These are phyloP conservation scores for Anguilla japonica DNA, from an alignment of 2,113 vertebrate species.

Conservation along the genomic window DNA sequence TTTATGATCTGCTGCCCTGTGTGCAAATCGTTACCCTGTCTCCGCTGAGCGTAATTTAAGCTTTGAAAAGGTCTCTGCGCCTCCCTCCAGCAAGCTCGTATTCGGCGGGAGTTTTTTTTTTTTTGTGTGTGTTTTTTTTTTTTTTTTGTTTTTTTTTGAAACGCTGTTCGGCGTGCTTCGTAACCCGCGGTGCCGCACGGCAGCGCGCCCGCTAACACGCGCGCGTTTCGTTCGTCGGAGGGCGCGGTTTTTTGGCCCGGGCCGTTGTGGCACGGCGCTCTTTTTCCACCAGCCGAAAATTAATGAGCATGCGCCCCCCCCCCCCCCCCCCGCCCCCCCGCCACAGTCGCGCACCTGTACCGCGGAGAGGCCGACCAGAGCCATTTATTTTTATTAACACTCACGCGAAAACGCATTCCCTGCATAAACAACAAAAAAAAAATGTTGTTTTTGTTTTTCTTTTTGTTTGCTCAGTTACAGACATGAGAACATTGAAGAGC, in stretches of 20 bases:
- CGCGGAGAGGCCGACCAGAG: slow-evolving; percentile 98
- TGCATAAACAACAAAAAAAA: slow-evolving; percentile 59
- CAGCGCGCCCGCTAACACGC: slow-evolving; percentile 92
- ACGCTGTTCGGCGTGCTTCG: slow-evolving; percentile 48
- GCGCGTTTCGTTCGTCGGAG: slow-evolving; percentile 97
- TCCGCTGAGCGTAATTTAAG: slow-evolving; percentile 58
- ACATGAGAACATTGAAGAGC: slow-evolving; percentile 36
- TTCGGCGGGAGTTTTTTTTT: slow-evolving; percentile 79
- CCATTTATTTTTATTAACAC: slow-evolving; percentile 99
- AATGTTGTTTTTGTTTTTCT: background rate
- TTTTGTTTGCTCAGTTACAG: slow-evolving; percentile 32
- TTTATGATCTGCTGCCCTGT: slow-evolving; percentile 46
- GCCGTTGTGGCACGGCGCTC: slow-evolving; percentile 97
- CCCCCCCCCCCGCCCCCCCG: slow-evolving; percentile 63
- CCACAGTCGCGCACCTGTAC: slow-evolving; percentile 99
- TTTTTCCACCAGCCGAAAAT: slow-evolving; percentile 96
- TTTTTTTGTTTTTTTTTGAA: no score
- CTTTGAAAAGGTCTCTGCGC: slow-evolving; percentile 78
- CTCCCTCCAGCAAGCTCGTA: slow-evolving; percentile 80
- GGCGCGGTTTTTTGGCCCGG: slow-evolving; percentile 90
- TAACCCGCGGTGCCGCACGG: slow-evolving; percentile 85
- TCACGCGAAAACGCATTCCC: slow-evolving; percentile 84
- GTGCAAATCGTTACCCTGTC: slow-evolving; percentile 32
- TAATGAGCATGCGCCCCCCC: slow-evolving; percentile 97
- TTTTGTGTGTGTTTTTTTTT: no score